These are phyloP conservation scores for Gopherus evgoodei DNA, from an alignment of 2,113 vertebrate species.

Conservation along the genomic window DNA sequence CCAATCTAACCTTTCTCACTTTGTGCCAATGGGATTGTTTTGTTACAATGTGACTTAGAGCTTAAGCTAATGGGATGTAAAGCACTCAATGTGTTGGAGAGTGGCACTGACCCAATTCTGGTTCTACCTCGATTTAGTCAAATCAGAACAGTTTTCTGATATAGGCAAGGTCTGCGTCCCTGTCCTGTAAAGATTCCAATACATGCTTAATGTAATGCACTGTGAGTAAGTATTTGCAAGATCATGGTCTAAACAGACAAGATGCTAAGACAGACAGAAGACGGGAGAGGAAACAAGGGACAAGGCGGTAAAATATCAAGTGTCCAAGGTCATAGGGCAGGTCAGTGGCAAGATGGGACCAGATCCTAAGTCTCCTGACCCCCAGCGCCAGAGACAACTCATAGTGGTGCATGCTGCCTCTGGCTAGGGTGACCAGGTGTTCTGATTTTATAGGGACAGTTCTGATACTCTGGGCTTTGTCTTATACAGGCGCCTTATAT, in stretches of 20 bases:
- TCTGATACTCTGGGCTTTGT: too few species aligned
- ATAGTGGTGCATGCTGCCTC: neutral
- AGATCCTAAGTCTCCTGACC: neutral
- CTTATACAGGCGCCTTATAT: too few species aligned
- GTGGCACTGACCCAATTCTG: conserved; percentile 3
- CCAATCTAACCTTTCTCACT: conserved; percentile 48
- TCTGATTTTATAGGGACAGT: too few species aligned
- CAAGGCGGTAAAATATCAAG: neutral
- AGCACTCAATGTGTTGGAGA: conserved; percentile 11
- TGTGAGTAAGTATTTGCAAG: neutral
- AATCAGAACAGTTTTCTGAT: conserved; percentile 3
- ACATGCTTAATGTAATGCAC: neutral
- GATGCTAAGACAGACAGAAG: neutral
- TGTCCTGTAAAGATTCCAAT: neutral
- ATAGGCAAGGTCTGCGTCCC: neutral
- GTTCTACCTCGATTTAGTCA: conserved; percentile 24
- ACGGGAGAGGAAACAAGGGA: neutral
- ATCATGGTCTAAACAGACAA: neutral
- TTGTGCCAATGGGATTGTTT: conserved; percentile 56
- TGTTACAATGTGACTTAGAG: conserved; percentile 38
- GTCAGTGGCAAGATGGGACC: neutral
- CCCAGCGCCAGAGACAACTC: neutral
- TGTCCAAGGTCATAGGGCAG: neutral
- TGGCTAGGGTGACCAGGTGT: neutral
- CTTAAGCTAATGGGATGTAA: conserved; percentile 45